Base-by-base conservation (phyloP, 2,888 invertebrate genomes). In the Ennomos quercinarius region DNA sequence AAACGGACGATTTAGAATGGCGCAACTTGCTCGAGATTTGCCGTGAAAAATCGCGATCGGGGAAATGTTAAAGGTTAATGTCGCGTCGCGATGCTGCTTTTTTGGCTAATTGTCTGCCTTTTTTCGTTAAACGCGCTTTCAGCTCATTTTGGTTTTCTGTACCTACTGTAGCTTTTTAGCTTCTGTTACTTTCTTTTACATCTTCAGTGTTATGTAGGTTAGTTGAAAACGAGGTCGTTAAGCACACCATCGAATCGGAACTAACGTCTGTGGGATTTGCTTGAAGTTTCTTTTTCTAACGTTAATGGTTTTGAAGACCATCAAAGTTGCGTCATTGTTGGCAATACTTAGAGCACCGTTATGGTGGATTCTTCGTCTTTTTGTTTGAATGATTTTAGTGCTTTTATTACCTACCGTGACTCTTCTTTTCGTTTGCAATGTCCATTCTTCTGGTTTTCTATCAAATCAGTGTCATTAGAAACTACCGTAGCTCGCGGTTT, bases 1-100 rank as follows among this genome's bases (percentile, higher is more conserved):
- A 91, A 91, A 91, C 89, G 85, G 80, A 80, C 79, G 83, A 82
- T 80, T 81, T 81, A 40, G 53, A 81, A 77, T 84, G 83, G 80
- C 82, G 81, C 83, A 84, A 85, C 79, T 77, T 70, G 79, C 72
- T 77, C 74, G 80, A 83, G 86, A 85, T 84, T 55, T 82, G 79
- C 73, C 81, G 85, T 82, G 81, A 86, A 86, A 86, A 87, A 84
- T 79, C 75, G 77, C 81, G 70, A 81, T 75, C 71, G 74, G 72
- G 78, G 80, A 84, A 87, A 83, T 81, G 80, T 80, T 80, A 84
- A 79, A 81, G 81, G 78, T 78, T 76, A 71, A 62, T 69, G 63
- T 54, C 52, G 49, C 58, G 63, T 54, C 52, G 49, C 58, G 58
- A 57, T 60, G 56, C 57, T 46, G 37, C 49, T 61, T 73, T 73